A percentile compares a stretch with the other conserved stretches of the same genome.
phyloP scores from a whole-genome alignment of 2,888 invertebrate species.

The Trissoscelio sp. region DNA sequence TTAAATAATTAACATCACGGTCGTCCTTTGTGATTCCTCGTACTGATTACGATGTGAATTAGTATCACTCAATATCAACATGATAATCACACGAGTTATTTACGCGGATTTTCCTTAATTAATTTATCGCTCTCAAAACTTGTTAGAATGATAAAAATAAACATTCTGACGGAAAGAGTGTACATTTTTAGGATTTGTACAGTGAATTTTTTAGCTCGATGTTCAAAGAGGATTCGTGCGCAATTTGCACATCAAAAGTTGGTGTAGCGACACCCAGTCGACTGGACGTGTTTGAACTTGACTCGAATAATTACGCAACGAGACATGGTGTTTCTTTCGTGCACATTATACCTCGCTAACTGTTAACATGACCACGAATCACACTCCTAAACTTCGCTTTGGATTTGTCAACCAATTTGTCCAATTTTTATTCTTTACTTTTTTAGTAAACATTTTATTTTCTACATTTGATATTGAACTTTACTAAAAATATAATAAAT shows the following conservation, averaged over 20 bases:
- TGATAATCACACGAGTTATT: conserved; percentile 14
- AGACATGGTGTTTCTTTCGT: conserved; percentile 38
- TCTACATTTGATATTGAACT: background rate
- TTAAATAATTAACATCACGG: conserved; percentile 50
- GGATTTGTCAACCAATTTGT: background rate
- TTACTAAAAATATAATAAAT: background rate
- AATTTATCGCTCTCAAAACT: conserved; percentile 10
- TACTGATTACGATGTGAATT: conserved; percentile 45
- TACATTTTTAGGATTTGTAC: background rate
- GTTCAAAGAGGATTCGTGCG: conserved; percentile 21
- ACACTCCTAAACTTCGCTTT: background rate
- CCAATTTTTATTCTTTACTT: background rate
- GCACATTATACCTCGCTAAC: conserved; percentile 9
- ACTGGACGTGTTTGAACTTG: conserved; percentile 66
- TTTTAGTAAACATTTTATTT: no score
- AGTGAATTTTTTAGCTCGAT: conserved; percentile 2
- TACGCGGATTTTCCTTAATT: conserved; percentile 17
- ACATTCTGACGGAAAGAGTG: background rate
- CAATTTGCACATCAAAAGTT: conserved; percentile 70
- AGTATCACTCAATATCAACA: conserved; percentile 33
- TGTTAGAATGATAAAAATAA: background rate
- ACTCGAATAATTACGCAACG: conserved; percentile 68
- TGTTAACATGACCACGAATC: conserved; percentile 25
- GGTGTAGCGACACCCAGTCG: conserved; percentile 58
- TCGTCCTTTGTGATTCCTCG: conserved; percentile 41